Base-by-base conservation (phyloP, 2,113 vertebrate genomes). In the Corydoras maculifer region DNA sequence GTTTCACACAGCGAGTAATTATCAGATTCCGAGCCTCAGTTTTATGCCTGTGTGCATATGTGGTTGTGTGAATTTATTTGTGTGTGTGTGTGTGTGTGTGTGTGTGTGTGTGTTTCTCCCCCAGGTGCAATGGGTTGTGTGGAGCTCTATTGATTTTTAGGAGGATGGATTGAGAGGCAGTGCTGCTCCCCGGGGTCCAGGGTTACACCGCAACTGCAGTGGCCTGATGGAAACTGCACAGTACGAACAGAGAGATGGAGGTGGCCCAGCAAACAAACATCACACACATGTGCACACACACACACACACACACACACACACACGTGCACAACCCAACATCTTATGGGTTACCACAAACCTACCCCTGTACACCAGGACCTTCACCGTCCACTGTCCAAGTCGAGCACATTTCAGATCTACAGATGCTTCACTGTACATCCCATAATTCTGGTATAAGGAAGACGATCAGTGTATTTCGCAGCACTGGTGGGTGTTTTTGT, bases 91-190 rank as follows among this genome's bases (percentile, higher is more conserved):
- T 15, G 59, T 35, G 43, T 35, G 50, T 32, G 18, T 68, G 62
- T 64, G 62, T 70, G 59, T 64, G 72, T 61, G 73, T 68, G 65
- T 75, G 69, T 79, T 59, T 82, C 75, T 82, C 74, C 81, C 83
- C 78, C 55, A 79, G 82, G 84, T 84, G 83, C 77, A 78, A 66
- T 66, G 69, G 77, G 77, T 78, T 79, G 73, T 80, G 77, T 84
- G 81, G 76, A 82, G 82, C 71, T 35, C 77, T 87, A 90, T 88
- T 84, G 86, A 88, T 87, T 83, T 77, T 82, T 69, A 81, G 75
- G 78, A 80, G 63, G 72, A 82, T 66, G 70, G 74, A 64, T 73
- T 77, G 80, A 31, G 75, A 60, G 67, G 65, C 74, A 74, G 79
- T 76, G 79, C 70, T 57, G 71, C 69, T 86, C 85, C 85, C 88